These are phyloP conservation scores for Platerodrilus igneus DNA, from an alignment of 2,888 invertebrate species.

Conservation along the genomic window DNA sequence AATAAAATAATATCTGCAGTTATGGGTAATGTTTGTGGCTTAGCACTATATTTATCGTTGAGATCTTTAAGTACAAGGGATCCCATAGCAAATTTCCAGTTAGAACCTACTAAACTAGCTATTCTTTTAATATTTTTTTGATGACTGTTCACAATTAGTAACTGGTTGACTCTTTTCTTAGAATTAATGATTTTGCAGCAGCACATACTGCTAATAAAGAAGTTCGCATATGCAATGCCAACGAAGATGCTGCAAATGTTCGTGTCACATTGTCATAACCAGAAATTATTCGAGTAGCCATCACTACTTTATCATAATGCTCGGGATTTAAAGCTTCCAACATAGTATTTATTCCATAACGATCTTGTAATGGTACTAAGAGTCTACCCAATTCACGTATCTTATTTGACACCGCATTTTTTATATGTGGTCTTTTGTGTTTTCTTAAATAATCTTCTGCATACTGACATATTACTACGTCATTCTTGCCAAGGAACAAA, in stretches of 20 bases:
- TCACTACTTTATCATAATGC: slow-evolving; percentile 12
- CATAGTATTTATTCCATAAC: slow-evolving; percentile 10
- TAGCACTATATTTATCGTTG: slow-evolving; percentile 24
- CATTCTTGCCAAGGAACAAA: slow-evolving; percentile 25
- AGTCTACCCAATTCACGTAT: slow-evolving; percentile 30
- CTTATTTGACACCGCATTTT: slow-evolving; percentile 28
- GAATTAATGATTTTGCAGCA: slow-evolving; percentile 22
- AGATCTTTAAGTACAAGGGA: slow-evolving; percentile 29
- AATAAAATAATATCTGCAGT: slow-evolving; percentile 28
- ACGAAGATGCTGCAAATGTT: slow-evolving; percentile 25
- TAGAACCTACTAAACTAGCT: slow-evolving; percentile 17
- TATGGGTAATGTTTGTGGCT: slow-evolving; percentile 25
- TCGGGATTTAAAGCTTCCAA: slow-evolving; percentile 10
- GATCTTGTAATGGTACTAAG: slow-evolving; percentile 23
- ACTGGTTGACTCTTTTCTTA: slow-evolving; percentile 25
- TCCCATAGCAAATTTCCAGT: slow-evolving; percentile 27
- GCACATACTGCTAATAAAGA: slow-evolving; percentile 18
- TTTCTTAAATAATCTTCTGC: slow-evolving; percentile 30
- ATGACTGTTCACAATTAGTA: too few relatives aligned
- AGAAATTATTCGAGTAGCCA: slow-evolving; percentile 17
- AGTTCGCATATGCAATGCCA: slow-evolving; percentile 27
- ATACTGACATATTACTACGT: slow-evolving; percentile 28
- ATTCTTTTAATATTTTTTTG: slow-evolving; percentile 26
- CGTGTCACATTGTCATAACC: slow-evolving; percentile 22
- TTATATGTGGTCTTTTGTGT: slow-evolving; percentile 31